These are phyloP conservation scores for Pseudanteris insignis DNA, from an alignment of 2,888 invertebrate species.

Conservation along the genomic window DNA sequence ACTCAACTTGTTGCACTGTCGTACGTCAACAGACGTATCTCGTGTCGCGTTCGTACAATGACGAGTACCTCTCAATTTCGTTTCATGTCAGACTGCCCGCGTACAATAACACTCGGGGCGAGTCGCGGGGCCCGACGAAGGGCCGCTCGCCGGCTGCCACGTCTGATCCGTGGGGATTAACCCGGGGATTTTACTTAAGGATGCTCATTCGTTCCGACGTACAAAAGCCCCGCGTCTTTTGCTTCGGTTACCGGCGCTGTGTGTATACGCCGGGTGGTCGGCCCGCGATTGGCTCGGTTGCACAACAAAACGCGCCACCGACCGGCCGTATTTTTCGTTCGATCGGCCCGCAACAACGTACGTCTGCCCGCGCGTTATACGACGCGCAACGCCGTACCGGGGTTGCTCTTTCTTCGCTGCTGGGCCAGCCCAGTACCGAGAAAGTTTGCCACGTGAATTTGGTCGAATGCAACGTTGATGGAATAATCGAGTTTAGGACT, in stretches of 20 bases:
- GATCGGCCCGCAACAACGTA: too few relatives aligned
- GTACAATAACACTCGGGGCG: slow-evolving; percentile 18
- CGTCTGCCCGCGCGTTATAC: too few relatives aligned
- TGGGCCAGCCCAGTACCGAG: too few relatives aligned
- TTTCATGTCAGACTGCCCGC: slow-evolving; percentile 35
- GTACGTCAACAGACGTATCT: too few relatives aligned
- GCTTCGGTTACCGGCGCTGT: slow-evolving; percentile 34
- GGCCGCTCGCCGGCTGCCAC: slow-evolving; percentile 55
- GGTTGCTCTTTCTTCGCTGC: too few relatives aligned
- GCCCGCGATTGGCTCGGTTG: slow-evolving; percentile 25
- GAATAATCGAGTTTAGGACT: too few relatives aligned
- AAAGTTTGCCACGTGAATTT: too few relatives aligned
- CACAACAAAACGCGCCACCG: slow-evolving; percentile 24
- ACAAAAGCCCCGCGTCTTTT: slow-evolving; percentile 54
- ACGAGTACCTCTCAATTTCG: slow-evolving; percentile 20
- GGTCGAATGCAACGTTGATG: neutral
- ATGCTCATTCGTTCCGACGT: slow-evolving; percentile 61
- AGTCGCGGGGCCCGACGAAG: slow-evolving; percentile 18
- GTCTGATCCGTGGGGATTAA: slow-evolving; percentile 60
- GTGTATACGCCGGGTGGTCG: slow-evolving; percentile 42
- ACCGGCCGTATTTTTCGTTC: slow-evolving; percentile 18
- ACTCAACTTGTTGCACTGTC: too few relatives aligned
- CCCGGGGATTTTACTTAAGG: slow-evolving; percentile 58
- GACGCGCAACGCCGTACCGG: too few relatives aligned
- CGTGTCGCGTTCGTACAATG: slow-evolving; percentile 3